phyloP scores from a whole-genome alignment of 2,797 vertebrate species.

The Perodicticus potto region DNA sequence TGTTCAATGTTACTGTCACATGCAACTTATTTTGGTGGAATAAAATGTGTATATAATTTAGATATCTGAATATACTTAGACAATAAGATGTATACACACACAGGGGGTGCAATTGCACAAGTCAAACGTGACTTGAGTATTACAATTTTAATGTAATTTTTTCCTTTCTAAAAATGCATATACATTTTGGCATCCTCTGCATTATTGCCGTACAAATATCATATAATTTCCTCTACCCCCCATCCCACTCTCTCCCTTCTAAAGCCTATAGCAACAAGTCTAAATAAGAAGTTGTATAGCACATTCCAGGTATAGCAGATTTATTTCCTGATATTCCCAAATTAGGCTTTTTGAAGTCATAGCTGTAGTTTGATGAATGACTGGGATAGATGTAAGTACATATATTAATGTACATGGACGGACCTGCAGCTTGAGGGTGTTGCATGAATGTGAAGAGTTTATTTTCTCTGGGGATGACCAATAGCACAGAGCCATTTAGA shows the following conservation, averaged over 20 bases:
- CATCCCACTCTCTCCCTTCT: neutral
- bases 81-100: neutral
- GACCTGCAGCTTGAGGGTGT: neutral
- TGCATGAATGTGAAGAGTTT: neutral
- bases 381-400: neutral
- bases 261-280: neutral
- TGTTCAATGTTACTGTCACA: neutral
- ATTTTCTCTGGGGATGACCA: neutral
- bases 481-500: neutral
- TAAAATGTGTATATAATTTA: neutral
- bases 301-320: neutral
- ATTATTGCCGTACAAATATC: neutral
- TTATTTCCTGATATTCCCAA: neutral
- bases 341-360: neutral
- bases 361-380: neutral
- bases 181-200: too few relatives aligned
- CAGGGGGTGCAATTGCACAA: too few relatives aligned
- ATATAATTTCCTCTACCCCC: neutral
- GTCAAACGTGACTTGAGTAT: too few relatives aligned
- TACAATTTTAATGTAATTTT: too few relatives aligned
- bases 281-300: slow-evolving; percentile 1
- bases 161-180: too few relatives aligned
- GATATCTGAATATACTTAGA: neutral
- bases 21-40: neutral
- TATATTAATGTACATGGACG: neutral